These are phyloP conservation scores for Vulpes lagopus DNA, from an alignment of 2,113 vertebrate species.

Conservation along the genomic window DNA sequence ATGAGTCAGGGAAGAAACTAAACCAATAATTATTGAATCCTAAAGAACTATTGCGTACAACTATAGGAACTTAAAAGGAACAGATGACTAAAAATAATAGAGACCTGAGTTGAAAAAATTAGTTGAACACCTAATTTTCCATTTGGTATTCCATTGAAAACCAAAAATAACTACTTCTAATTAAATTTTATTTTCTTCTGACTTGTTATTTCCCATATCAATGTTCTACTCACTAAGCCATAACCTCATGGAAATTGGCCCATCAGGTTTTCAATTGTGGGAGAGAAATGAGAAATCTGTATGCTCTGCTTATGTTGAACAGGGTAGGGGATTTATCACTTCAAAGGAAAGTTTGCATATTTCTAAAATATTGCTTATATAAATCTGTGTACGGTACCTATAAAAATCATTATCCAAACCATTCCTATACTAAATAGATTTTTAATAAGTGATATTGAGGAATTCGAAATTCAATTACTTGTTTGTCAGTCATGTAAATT, in stretches of 20 bases:
- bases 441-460: neutral
- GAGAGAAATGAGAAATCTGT: neutral
- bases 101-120: neutral
- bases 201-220: neutral
- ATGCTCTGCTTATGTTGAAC: neutral
- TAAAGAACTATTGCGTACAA: neutral
- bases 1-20: neutral
- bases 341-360: neutral
- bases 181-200: constrained; percentile 15
- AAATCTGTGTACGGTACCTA: neutral
- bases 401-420: neutral
- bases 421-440: neutral
- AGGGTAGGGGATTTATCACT: neutral
- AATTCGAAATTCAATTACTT: constrained; percentile 27
- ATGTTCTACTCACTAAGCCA: neutral
- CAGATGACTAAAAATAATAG: neutral
- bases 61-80: neutral
- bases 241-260: neutral
- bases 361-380: neutral
- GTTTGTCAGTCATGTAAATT: neutral
- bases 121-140: neutral
- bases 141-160: neutral
- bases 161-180: neutral
- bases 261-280: neutral
- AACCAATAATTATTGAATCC: neutral